A percentile compares a stretch with the other conserved stretches of the same genome.
Conservation (phyloP, 2,797 vertebrate species). For the Parauchenoglanis ngamensis region DNA sequence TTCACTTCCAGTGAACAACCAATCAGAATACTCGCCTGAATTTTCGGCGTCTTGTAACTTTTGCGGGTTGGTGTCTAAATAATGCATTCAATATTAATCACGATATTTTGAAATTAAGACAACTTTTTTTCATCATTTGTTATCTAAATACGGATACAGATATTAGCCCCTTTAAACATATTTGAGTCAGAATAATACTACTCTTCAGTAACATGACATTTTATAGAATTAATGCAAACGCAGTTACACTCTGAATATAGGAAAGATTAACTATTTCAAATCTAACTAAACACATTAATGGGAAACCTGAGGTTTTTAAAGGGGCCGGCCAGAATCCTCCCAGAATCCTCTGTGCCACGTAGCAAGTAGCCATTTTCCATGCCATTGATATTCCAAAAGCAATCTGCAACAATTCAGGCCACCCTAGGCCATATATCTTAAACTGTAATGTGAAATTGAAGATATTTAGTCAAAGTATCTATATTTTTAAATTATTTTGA, state of each 20-base stretch:
- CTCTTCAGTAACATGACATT: background rate
- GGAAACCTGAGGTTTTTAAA: background rate
- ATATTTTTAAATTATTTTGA: no score
- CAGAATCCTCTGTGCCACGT: no score
- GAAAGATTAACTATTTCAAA: background rate
- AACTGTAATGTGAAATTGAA: no score
- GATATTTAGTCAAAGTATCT: no score
- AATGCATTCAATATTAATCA: no score
- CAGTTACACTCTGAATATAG: background rate
- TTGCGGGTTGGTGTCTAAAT: no score
- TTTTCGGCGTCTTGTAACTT: no score
- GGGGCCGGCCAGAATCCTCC: no score
- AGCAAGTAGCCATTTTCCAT: no score
- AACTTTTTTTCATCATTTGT: background rate
- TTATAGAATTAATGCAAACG: background rate
- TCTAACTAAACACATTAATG: background rate
- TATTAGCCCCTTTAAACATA: background rate
- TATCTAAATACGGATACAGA: background rate
- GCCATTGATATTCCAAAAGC: no score
- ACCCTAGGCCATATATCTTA: no score
- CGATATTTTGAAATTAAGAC: background rate
- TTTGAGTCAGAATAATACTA: background rate
- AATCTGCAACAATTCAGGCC: no score
- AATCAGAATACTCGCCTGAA: slow-evolving; percentile 30
- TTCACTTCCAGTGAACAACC: slow-evolving; percentile 3